Base-by-base conservation (phyloP, 2,113 vertebrate species). In the Campylorhamphus procurvoides region DNA sequence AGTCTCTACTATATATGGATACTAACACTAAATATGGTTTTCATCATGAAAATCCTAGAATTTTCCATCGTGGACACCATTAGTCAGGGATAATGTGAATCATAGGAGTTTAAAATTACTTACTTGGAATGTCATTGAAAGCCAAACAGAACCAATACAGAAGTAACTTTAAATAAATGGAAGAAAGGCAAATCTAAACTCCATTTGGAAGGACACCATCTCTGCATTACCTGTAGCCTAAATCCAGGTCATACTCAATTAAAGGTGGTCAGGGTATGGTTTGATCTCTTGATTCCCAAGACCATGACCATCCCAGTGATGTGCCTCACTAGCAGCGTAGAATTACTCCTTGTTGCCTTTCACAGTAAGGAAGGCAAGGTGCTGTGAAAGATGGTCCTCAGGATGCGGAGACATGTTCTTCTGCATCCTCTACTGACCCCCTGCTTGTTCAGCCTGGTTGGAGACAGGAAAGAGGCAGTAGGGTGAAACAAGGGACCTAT, bases 31-130 rank as follows among this genome's bases (percentile, higher is more conserved):
- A 95, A 87, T 75, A 76, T 89, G 94, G 64, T 94, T 96, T 97
- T 96, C 68, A 91, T 95, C 12, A n/a, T 0, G 6, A 89, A 94
- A 86, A 60, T 80, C 83, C 37, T 67, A 75, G 77, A 87, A 92
- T 93, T 96, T 97, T 95, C 92, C 92, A 63, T 76, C 91, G 91
- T 95, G 83, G 85, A 83, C 58, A 86, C 84, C 14, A 53, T 96
- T 96, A 95, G 71, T 91, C 96, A 96, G 80, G 84, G 46, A 94
- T 89, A 83, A 64, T 90, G 72, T 96, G 94, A 97, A 93, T 95
- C 95, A 96, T 13, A 91, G 60, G 68, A 93, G 87, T 92, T 96
- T 91, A 87, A 95, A 96, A 96, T 95, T 90, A 72, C 85, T 89
- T 91, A 53, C 60, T 94, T 91, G 76, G 74, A 96, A 80, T n/a